Evolutionary conservation across 2,113 vertebrate genomes (phyloP).

Genomic region (Urocynchramus pylzowi): DNA sequence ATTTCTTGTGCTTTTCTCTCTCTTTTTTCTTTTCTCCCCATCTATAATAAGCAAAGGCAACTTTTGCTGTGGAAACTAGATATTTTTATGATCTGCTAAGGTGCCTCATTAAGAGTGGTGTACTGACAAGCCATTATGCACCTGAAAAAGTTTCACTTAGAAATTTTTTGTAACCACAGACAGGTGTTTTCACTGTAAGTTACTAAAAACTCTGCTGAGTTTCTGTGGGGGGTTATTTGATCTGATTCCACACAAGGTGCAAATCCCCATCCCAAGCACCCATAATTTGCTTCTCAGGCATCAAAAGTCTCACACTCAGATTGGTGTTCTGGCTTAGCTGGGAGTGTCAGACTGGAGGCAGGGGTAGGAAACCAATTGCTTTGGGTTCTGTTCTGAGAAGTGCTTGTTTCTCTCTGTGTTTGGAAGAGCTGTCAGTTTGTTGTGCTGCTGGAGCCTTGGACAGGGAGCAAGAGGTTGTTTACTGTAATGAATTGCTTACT

Average conservation of each 20-base stretch:
- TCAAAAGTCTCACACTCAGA: rapidly evolving
- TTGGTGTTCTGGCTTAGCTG: not conserved
- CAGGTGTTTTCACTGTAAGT: not conserved
- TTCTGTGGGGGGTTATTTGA: not conserved
- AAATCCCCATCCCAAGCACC: not conserved
- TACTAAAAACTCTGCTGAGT: not conserved
- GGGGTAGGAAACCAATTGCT: not conserved
- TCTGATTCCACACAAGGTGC: not conserved
- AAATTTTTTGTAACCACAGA: not conserved
- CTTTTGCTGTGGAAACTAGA: not conserved
- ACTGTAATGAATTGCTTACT: not conserved
- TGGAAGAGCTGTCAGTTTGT: not conserved
- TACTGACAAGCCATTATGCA: not conserved
- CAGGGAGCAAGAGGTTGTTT: not conserved
- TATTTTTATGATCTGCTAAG: not conserved
- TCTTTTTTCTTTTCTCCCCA: too few relatives aligned
- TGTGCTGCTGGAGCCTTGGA: not conserved
- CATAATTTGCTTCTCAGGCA: not conserved
- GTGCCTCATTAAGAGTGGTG: not conserved
- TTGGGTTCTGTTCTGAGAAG: not conserved
- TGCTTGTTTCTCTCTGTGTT: not conserved
- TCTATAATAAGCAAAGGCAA: not conserved
- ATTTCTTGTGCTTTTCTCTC: not conserved
- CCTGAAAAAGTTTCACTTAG: not conserved
- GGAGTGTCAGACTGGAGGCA: not conserved